These are phyloP conservation scores for Bombus ignitus DNA, from an alignment of 1,140 invertebrate genomes.

Conservation along the genomic window DNA sequence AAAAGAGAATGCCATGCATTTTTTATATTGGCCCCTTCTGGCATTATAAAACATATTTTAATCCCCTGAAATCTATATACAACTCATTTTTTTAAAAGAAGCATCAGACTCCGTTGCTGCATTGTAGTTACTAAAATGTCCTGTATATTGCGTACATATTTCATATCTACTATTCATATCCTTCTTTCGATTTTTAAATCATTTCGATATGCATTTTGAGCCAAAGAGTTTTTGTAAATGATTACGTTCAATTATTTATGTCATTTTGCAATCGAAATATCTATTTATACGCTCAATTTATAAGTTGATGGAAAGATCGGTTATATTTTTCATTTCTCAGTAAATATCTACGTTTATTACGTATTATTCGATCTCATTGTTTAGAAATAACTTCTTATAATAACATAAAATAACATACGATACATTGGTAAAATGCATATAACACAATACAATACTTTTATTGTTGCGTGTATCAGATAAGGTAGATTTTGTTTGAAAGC, in stretches of 20 bases:
- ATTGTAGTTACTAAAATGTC: conserved; percentile 28
- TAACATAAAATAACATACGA: too few relatives aligned
- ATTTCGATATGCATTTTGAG: too few relatives aligned
- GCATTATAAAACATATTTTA: conserved; percentile 20
- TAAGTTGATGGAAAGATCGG: not conserved
- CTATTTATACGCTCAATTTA: not conserved
- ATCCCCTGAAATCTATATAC: conserved; percentile 27
- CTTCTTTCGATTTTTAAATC: not conserved
- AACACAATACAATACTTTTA: not conserved
- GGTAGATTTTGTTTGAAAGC: not conserved
- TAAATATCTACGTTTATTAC: too few relatives aligned
- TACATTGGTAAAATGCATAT: too few relatives aligned
- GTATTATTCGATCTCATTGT: too few relatives aligned
- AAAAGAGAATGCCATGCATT: not conserved
- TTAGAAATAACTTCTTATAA: too few relatives aligned
- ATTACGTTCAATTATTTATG: too few relatives aligned
- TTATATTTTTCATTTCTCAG: not conserved
- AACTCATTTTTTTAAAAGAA: not conserved
- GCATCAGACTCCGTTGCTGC: too few relatives aligned
- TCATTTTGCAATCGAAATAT: not conserved
- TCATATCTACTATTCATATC: not conserved
- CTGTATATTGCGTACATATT: not conserved
- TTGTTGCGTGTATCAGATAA: not conserved
- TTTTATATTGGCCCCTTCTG: conserved; percentile 18
- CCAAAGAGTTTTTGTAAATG: too few relatives aligned